Evolutionary conservation across 2,797 vertebrate species (phyloP), one percentile per base, ranked within the genome.

Genomic region (Acanthis flammea): DNA sequence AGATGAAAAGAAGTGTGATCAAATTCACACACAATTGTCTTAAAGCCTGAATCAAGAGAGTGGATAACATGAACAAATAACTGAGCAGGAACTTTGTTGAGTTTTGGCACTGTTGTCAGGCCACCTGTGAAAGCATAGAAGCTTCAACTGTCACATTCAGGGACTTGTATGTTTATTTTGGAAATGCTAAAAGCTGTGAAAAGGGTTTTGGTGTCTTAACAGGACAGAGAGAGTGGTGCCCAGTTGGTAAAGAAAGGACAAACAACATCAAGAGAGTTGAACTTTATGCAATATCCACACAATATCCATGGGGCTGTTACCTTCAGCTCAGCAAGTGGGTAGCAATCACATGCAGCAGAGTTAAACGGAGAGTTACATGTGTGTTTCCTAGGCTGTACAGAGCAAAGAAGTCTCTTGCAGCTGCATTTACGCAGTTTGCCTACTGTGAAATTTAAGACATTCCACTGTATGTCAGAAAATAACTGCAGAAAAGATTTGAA

Each of bases 121-220:
- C 50, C 16, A 14, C 62, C 5, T 62, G 22, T n/a, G 57, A 86
- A 76, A 74, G 44, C 27, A 53, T 23, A 74, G 82, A 81, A 44
- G 19, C 47, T 91, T 22, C 47, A 75, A 12, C 19, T 51, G n/a
- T 74, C 60, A 27, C 44, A 42, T 55, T 66, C 57, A 68, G 28
- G 31, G 51, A n/a, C 44, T 65, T 66, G 50, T 12, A 41, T 71
- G 53, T 95, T 92, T 92, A 27, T 83, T 96, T 67, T 83, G 67
- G 41, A 91, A 90, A 77, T 68, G 24, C 61, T 77, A 13, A 92
- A 85, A 83, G 54, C 66, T 54, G 70, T 4, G 14, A 41, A 88
- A 71, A 88, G 19, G 21, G 10, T 21, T 84, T 81, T 85, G 22
- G n/a, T 88, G 44, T 68, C 62, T 81, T 88, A 24, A 73, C 73